phyloP scores from a whole-genome alignment of 1,140 invertebrate species.

The Diabrotica virgifera region DNA sequence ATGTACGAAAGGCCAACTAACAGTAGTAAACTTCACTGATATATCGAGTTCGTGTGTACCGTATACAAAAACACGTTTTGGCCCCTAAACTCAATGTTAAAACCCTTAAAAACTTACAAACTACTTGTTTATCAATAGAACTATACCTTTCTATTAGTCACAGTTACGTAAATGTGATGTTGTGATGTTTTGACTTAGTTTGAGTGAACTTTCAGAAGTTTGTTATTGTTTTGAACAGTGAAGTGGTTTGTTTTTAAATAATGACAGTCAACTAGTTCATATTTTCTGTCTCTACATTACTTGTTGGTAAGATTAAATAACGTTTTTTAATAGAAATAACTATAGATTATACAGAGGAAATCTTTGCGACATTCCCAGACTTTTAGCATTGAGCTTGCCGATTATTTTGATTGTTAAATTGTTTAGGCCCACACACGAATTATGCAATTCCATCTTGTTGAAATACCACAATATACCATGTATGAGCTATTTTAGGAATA shows the following conservation, averaged over 20 bases:
- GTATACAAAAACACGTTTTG: neutral
- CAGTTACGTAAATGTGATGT: neutral
- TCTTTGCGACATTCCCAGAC: too few relatives aligned
- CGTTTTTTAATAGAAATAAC: too few relatives aligned
- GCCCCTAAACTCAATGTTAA: neutral
- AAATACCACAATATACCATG: neutral
- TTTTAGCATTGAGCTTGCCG: neutral
- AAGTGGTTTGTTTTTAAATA: constrained; percentile 5
- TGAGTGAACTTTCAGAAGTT: constrained; percentile 14
- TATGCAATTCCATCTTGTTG: constrained; percentile 13
- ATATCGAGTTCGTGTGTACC: constrained; percentile 9
- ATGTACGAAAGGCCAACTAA: constrained; percentile 12
- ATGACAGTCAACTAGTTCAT: constrained; percentile 12
- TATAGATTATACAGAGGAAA: too few relatives aligned
- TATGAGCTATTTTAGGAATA: neutral
- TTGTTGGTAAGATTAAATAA: constrained; percentile 2
- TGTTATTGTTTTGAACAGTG: constrained; percentile 4
- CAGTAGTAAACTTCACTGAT: constrained; percentile 19
- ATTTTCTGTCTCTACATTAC: neutral
- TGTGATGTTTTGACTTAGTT: neutral
- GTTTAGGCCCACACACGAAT: constrained; percentile 13
- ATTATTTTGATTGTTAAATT: constrained; percentile 13
- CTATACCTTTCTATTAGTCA: neutral
- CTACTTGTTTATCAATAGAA: neutral
- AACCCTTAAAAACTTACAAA: neutral